Percentiles rank a stretch among this genome's conserved stretches.
Evolutionary conservation across 2,888 invertebrate genomes (phyloP).

Genomic region (Drosophila phalerata): DNA sequence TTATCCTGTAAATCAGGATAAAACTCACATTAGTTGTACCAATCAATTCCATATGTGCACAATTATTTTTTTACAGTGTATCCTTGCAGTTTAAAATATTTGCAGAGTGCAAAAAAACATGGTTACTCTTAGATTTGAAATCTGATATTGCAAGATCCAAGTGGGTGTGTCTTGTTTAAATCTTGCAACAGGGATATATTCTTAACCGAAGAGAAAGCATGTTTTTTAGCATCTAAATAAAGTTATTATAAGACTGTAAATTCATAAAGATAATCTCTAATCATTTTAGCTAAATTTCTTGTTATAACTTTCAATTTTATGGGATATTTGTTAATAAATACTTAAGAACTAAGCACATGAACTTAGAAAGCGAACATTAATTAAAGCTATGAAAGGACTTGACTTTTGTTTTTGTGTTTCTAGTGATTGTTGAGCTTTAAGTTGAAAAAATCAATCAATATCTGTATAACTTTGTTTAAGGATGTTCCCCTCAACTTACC

Average conservation of each 20-base stretch:
- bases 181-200: background rate
- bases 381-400: constrained; percentile 75
- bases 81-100: background rate
- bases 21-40: too few species aligned
- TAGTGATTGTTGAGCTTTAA: constrained; percentile 83
- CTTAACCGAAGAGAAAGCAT: constrained; percentile 4
- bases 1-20: background rate
- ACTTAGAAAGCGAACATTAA: constrained; percentile 65
- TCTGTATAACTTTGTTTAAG: background rate
- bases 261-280: constrained; percentile 7
- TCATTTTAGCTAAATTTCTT: background rate
- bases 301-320: background rate
- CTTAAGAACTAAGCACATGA: constrained; percentile 49
- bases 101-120: constrained; percentile 10
- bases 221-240: constrained; percentile 6
- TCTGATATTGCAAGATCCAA: background rate
- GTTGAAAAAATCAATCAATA: constrained; percentile 14
- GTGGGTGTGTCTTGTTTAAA: constrained; percentile 20
- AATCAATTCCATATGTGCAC: too few species aligned
- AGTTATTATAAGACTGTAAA: constrained; percentile 10
- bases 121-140: background rate
- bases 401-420: constrained; percentile 57
- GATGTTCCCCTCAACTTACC: constrained; percentile 70
- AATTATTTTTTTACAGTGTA: too few species aligned
- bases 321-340: constrained; percentile 14